phyloP scores from a whole-genome alignment of 2,888 invertebrate genomes.

The Limnephilus rhombicus region DNA sequence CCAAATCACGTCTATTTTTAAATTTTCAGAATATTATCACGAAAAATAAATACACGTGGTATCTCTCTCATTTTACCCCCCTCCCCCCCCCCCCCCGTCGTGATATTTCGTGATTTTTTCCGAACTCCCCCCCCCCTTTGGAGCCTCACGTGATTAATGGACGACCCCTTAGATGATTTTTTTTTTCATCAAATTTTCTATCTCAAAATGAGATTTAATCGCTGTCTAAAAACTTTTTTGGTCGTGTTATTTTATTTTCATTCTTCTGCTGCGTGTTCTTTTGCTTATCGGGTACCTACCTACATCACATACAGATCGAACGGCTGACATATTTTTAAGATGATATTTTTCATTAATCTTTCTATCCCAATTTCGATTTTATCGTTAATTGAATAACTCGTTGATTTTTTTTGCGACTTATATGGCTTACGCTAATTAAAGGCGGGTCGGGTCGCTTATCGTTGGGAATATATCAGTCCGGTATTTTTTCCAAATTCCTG shows the following conservation, averaged over 20 bases:
- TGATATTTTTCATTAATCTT: background rate
- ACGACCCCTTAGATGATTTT: background rate
- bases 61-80: too few species aligned
- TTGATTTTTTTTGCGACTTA: background rate
- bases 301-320: background rate
- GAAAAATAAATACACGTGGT: too few species aligned
- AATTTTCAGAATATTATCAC: too few species aligned
- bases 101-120: too few species aligned
- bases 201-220: background rate
- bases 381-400: background rate
- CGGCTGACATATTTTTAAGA: background rate
- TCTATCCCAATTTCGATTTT: background rate
- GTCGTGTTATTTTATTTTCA: too few species aligned
- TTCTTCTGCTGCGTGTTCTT: too few species aligned
- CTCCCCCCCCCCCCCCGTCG: too few species aligned
- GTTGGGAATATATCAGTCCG: background rate
- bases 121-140: too few species aligned
- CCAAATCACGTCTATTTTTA: too few species aligned
- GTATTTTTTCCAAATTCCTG: conserved; percentile 21
- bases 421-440: background rate
- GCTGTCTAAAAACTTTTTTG: too few species aligned
- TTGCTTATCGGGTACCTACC: too few species aligned
- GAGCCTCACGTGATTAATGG: too few species aligned
- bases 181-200: background rate
- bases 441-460: background rate